Evolutionary conservation across 2,113 vertebrate genomes (phyloP).

Genomic region (Panurus biarmicus): DNA sequence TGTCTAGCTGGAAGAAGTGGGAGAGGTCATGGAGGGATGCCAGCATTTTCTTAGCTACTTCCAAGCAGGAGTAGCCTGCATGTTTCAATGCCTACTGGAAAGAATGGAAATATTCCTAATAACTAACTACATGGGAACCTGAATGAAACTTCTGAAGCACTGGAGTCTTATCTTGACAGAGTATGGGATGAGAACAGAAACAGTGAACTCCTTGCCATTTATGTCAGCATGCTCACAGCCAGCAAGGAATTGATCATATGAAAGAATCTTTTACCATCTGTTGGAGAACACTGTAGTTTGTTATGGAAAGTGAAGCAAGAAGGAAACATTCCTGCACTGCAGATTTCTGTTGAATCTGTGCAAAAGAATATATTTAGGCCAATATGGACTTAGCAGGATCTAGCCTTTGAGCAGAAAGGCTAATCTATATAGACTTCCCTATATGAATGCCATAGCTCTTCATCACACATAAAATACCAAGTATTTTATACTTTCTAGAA

Average conservation of each 20-base stretch:
- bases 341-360: background rate
- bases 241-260: slow-evolving; percentile 74
- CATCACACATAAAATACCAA: background rate
- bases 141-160: background rate
- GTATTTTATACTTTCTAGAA: background rate
- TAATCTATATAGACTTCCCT: background rate
- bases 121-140: background rate
- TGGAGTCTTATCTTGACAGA: slow-evolving; percentile 56
- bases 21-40: background rate
- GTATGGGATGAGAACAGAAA: slow-evolving; percentile 75
- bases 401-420: background rate
- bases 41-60: background rate
- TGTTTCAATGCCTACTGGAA: background rate
- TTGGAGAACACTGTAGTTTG: background rate
- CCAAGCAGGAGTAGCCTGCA: background rate
- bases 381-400: background rate
- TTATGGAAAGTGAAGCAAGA: background rate
- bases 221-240: slow-evolving; percentile 68
- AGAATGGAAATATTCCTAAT: background rate
- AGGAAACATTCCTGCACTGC: background rate
- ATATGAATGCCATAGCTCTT: background rate
- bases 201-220: slow-evolving; percentile 67
- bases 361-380: background rate
- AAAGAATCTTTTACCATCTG: slow-evolving; percentile 55
- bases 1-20: background rate